phyloP scores from a whole-genome alignment of 1,140 invertebrate genomes.

The Tyrophagus putrescentiae region DNA sequence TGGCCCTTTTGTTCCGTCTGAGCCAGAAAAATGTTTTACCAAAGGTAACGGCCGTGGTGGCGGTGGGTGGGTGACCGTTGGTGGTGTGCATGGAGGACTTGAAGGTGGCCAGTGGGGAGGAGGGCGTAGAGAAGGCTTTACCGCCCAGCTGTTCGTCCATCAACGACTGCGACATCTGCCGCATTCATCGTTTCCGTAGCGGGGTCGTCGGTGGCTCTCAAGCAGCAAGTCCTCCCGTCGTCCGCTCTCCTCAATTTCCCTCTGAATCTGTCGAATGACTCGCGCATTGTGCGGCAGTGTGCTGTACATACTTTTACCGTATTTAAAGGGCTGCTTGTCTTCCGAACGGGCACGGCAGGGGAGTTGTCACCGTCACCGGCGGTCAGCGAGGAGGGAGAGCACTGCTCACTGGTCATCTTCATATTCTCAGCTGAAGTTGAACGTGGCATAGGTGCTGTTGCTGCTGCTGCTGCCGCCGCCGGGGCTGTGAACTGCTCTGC shows the following conservation, averaged over 20 bases:
- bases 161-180: slow-evolving; percentile 15
- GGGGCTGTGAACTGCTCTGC: background rate
- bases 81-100: background rate
- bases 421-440: slow-evolving; percentile 19
- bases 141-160: slow-evolving; percentile 1
- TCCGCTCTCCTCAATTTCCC: slow-evolving; percentile 19
- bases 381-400: background rate
- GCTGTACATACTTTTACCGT: slow-evolving; percentile 45
- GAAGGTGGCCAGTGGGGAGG: background rate
- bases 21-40: slow-evolving; percentile 51
- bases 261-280: slow-evolving; percentile 22
- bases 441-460: background rate
- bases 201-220: background rate
- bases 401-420: slow-evolving; percentile 16
- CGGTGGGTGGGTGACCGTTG: slow-evolving; percentile 12
- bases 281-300: slow-evolving; percentile 47
- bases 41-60: slow-evolving; percentile 44
- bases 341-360: background rate
- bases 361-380: background rate
- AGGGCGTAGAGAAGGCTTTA: background rate
- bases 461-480: background rate
- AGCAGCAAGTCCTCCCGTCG: background rate
- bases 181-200: background rate
- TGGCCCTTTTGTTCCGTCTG: slow-evolving; percentile 47
- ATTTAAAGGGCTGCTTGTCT: background rate